A percentile compares a stretch with the other conserved stretches of the same genome.
phyloP scores from a whole-genome alignment of 2,888 invertebrate species.

The Synergus gifuensis region DNA sequence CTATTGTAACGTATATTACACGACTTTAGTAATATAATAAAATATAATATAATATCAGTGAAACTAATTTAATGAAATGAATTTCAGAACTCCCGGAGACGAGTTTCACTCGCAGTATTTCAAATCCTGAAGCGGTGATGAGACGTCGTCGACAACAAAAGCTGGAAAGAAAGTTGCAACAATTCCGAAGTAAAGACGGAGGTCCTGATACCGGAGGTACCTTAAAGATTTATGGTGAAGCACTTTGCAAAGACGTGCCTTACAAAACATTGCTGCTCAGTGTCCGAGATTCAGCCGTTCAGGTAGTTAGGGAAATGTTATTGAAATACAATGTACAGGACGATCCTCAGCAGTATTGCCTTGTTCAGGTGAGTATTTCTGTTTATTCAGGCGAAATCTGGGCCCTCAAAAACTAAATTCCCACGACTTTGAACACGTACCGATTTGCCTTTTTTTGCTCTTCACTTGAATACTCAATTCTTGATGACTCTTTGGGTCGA shows the following conservation, averaged over 20 bases:
- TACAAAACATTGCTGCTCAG: slow-evolving; percentile 98
- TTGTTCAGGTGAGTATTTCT: slow-evolving; percentile 88
- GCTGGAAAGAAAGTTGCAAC: slow-evolving; percentile 96
- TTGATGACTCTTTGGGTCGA: background rate
- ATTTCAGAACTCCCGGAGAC: slow-evolving; percentile 95
- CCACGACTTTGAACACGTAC: slow-evolving; percentile 20
- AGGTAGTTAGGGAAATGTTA: slow-evolving; percentile 96
- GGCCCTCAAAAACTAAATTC: background rate
- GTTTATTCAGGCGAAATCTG: background rate
- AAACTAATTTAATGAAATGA: background rate
- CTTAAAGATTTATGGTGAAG: slow-evolving; percentile 97
- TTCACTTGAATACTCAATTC: background rate
- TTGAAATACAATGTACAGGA: slow-evolving; percentile 97
- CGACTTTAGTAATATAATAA: background rate
- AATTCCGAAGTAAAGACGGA: slow-evolving; percentile 96
- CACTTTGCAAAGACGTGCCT: slow-evolving; percentile 96
- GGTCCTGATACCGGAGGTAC: slow-evolving; percentile 96
- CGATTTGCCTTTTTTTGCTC: background rate
- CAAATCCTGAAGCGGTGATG: slow-evolving; percentile 99
- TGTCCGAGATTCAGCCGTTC: slow-evolving; percentile 93
- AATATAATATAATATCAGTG: no score
- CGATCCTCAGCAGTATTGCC: slow-evolving; percentile 94
- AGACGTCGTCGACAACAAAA: slow-evolving; percentile 96
- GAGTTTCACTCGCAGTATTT: slow-evolving; percentile 98
- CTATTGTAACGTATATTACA: no score